These are phyloP conservation scores for Pipistrellus nathusii DNA, from an alignment of 2,797 vertebrate genomes.

Conservation along the genomic window DNA sequence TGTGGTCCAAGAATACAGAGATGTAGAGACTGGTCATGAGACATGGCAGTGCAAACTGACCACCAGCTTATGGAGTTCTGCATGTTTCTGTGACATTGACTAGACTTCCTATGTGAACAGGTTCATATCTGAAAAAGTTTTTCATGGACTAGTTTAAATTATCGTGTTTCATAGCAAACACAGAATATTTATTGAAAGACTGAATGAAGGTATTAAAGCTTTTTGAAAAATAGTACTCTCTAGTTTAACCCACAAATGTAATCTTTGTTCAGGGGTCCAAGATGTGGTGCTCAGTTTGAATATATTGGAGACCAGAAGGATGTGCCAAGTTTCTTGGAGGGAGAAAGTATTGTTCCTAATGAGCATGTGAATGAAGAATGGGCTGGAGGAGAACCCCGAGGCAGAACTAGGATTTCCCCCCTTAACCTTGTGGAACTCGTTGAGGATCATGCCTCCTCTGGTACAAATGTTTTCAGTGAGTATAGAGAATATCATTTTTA, in stretches of 20 bases:
- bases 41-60: not conserved
- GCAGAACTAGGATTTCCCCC: slow-evolving; percentile 92
- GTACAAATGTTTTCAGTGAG: slow-evolving; percentile 86
- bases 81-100: not conserved
- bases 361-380: slow-evolving; percentile 95
- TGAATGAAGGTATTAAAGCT: not conserved
- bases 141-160: slow-evolving; percentile 18
- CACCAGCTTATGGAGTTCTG: not conserved
- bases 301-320: slow-evolving; percentile 94
- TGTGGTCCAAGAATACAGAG: not conserved
- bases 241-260: slow-evolving; percentile 39
- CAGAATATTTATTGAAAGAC: slow-evolving; percentile 27
- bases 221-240: slow-evolving; percentile 21
- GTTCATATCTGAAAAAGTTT: slow-evolving; percentile 31
- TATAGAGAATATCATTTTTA: slow-evolving; percentile 1
- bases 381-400: slow-evolving; percentile 92
- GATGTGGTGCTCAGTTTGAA: slow-evolving; percentile 94
- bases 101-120: not conserved
- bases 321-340: slow-evolving; percentile 95
- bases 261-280: slow-evolving; percentile 90
- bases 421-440: slow-evolving; percentile 95
- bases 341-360: slow-evolving; percentile 93
- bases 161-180: slow-evolving; percentile 18
- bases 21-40: not conserved
- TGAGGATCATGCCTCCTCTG: slow-evolving; percentile 88